phyloP scores from a whole-genome alignment of 2,113 vertebrate species.

The Poecile atricapillus region DNA sequence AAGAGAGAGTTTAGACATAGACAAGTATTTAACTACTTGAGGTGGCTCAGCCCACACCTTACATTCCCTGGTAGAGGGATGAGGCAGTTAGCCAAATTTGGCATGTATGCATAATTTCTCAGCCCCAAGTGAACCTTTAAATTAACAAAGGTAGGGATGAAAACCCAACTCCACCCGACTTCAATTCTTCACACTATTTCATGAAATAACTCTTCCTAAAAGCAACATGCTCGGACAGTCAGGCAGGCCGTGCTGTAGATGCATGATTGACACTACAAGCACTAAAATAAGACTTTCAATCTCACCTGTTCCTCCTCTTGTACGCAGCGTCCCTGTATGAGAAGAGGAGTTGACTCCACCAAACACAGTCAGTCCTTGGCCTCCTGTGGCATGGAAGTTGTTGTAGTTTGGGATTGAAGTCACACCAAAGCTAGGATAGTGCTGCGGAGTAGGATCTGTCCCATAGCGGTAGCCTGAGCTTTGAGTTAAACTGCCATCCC shows the following conservation, averaged over 20 bases:
- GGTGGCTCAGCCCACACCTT: neutral
- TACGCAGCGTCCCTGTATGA: conserved; percentile 88
- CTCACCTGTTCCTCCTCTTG: conserved; percentile 90
- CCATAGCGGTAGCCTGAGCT: conserved; percentile 90
- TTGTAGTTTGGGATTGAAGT: conserved; percentile 95
- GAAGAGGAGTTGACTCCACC: conserved; percentile 90
- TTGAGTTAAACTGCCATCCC: conserved; percentile 87
- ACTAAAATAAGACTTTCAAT: neutral
- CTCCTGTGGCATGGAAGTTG: conserved; percentile 87
- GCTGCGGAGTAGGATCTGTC: conserved; percentile 89
- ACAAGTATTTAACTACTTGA: neutral
- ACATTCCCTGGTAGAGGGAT: neutral
- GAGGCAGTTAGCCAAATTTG: neutral
- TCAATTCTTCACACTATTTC: neutral
- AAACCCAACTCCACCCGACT: neutral
- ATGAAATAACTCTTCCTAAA: neutral
- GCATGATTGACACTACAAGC: neutral
- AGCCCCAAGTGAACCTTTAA: neutral
- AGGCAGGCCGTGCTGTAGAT: neutral
- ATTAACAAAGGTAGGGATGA: neutral
- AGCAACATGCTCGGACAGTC: neutral
- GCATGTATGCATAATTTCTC: neutral
- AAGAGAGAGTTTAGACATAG: neutral
- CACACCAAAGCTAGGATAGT: conserved; percentile 88
- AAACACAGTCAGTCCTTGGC: conserved; percentile 89